phyloP scores from a whole-genome alignment of 1,140 invertebrate species.

The Drosophila ohnishii region DNA sequence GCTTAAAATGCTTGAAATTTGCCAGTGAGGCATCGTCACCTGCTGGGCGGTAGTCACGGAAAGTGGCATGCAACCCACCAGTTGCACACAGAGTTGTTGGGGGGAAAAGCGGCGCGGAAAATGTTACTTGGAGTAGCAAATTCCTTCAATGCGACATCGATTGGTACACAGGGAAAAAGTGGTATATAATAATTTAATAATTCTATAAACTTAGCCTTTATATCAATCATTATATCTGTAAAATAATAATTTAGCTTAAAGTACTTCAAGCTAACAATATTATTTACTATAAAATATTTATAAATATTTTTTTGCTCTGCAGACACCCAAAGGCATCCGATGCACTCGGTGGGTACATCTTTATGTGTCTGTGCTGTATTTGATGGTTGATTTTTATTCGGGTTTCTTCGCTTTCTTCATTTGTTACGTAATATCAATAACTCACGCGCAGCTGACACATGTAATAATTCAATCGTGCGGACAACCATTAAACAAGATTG shows the following conservation, averaged over 20 bases:
- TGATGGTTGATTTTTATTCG: constrained; percentile 75
- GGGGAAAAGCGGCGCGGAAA: background rate
- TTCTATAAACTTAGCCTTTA: too few relatives aligned
- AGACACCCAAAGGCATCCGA: background rate
- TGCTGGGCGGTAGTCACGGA: constrained; percentile 23
- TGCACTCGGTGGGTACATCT: constrained; percentile 9
- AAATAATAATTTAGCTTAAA: too few relatives aligned
- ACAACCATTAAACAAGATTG: constrained; percentile 83
- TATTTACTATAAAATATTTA: background rate
- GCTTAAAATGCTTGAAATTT: constrained; percentile 42
- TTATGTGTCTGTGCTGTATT: constrained; percentile 34
- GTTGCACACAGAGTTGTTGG: constrained; percentile 43
- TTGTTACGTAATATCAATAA: constrained; percentile 81
- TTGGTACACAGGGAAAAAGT: background rate
- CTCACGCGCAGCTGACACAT: constrained; percentile 82
- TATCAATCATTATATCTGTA: too few relatives aligned
- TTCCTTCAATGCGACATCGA: constrained; percentile 12
- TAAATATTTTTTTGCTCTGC: background rate
- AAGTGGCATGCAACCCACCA: constrained; percentile 67
- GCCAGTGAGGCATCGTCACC: constrained; percentile 22
- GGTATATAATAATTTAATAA: too few relatives aligned
- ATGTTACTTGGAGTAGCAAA: constrained; percentile 29
- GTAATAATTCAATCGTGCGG: constrained; percentile 83
- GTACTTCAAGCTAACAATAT: background rate
- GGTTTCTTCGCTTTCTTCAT: constrained; percentile 64